Evolutionary conservation across 2,888 invertebrate species (phyloP).

Genomic region (Drosophila bunnanda): DNA sequence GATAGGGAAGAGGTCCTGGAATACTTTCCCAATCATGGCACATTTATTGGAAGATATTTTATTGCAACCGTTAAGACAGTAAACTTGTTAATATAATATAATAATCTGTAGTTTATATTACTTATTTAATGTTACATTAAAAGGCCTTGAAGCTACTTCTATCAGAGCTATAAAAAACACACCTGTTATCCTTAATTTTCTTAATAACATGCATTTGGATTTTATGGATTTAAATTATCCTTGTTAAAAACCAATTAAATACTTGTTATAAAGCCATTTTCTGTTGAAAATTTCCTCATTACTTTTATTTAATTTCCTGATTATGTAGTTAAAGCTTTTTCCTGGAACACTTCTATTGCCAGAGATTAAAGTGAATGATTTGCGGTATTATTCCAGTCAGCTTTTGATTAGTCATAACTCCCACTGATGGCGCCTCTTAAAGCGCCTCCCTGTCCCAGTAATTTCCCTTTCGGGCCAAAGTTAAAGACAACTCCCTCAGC

Average conservation of each 20-base stretch:
- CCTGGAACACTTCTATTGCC: background rate
- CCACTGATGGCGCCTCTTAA: slow-evolving; percentile 6
- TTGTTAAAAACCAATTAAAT: background rate
- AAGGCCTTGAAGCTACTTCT: no score
- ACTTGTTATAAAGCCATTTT: background rate
- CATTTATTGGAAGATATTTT: background rate
- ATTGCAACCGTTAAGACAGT: background rate
- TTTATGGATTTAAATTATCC: background rate
- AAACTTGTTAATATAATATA: background rate
- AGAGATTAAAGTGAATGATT: background rate
- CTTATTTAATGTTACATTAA: background rate
- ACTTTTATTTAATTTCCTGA: background rate
- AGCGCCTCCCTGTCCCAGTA: background rate
- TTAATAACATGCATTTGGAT: background rate
- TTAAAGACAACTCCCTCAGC: slow-evolving; percentile 43
- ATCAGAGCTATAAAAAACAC: background rate
- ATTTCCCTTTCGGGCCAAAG: slow-evolving; percentile 37
- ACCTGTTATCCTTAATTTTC: background rate
- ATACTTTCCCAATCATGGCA: background rate
- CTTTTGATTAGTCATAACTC: slow-evolving; percentile 7
- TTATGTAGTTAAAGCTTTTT: slow-evolving; percentile 3
- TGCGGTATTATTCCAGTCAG: background rate
- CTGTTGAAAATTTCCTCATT: background rate
- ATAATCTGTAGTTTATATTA: background rate
- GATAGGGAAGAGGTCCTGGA: background rate